Conservation (phyloP, 2,113 vertebrate genomes). For the Corythoichthys haematopterus region DNA sequence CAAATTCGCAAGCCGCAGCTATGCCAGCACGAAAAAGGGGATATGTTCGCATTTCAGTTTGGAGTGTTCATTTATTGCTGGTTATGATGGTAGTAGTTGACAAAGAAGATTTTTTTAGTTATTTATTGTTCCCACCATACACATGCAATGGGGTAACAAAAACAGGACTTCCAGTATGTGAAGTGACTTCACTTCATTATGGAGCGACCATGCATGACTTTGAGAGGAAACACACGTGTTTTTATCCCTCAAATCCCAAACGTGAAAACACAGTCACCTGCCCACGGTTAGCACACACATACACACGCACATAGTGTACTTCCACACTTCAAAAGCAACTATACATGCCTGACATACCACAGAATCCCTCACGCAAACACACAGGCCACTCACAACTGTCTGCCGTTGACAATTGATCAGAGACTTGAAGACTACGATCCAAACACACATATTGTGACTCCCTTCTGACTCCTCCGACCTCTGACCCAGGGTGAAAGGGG, state of each 20-base stretch:
- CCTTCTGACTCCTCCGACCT: conserved; percentile 44
- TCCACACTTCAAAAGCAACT: conserved; percentile 12
- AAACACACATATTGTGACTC: conserved; percentile 47
- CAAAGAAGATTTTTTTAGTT: conserved; percentile 1
- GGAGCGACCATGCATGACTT: conserved; percentile 35
- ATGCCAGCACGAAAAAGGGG: no score
- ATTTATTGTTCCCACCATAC: conserved; percentile 4
- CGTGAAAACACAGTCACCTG: background rate
- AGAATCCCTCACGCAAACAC: conserved; percentile 21
- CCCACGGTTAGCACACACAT: background rate
- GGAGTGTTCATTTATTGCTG: no score
- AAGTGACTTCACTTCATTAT: conserved; percentile 17
- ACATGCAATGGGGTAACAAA: background rate
- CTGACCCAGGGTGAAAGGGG: conserved; percentile 46
- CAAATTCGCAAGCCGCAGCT: no score
- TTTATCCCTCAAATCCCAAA: conserved; percentile 1
- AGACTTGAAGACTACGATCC: conserved; percentile 38
- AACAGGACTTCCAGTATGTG: conserved; percentile 14
- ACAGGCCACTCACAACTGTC: conserved; percentile 47
- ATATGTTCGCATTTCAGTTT: no score
- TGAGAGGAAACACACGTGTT: conserved; percentile 22
- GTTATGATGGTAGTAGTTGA: no score
- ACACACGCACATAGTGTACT: conserved; percentile 1
- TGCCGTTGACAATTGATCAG: conserved; percentile 50
- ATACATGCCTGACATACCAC: conserved; percentile 46